A percentile compares a stretch with the other conserved stretches of the same genome.
Conservation (phyloP, 2,888 invertebrate species). For the Tridacna crocea region DNA sequence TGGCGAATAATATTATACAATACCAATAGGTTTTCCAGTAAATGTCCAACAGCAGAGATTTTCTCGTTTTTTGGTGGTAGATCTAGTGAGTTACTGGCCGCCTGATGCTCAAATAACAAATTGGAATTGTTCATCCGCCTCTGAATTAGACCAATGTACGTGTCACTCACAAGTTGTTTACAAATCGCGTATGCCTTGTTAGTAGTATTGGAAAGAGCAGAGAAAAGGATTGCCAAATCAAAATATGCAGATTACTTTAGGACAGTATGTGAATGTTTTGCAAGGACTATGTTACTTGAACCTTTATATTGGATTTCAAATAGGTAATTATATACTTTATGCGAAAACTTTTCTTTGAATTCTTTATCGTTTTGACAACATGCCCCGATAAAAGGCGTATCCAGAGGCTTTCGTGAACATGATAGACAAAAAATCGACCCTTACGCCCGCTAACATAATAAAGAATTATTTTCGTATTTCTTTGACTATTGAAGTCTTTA, state of each 20-base stretch:
- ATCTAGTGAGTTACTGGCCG: background rate
- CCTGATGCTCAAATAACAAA: background rate
- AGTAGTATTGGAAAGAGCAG: background rate
- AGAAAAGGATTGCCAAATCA: background rate
- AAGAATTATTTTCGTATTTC: no score
- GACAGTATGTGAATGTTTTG: constrained; percentile 24
- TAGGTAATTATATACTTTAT: constrained; percentile 21
- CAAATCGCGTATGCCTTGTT: background rate
- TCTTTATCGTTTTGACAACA: no score
- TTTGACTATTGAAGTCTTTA: no score
- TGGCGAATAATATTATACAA: no score
- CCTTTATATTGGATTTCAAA: constrained; percentile 9
- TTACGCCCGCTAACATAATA: no score
- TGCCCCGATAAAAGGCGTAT: no score
- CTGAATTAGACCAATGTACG: background rate
- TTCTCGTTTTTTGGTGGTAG: background rate
- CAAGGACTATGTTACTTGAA: constrained; percentile 35
- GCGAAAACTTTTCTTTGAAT: background rate
- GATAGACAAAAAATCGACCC: no score
- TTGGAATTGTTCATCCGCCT: background rate
- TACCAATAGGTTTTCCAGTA: no score
- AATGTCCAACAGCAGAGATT: background rate
- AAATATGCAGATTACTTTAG: constrained; percentile 13
- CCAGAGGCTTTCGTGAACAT: no score
- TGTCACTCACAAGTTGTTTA: background rate